These are phyloP conservation scores for Austrolebias charrua DNA, from an alignment of 2,797 vertebrate species.

Conservation along the genomic window DNA sequence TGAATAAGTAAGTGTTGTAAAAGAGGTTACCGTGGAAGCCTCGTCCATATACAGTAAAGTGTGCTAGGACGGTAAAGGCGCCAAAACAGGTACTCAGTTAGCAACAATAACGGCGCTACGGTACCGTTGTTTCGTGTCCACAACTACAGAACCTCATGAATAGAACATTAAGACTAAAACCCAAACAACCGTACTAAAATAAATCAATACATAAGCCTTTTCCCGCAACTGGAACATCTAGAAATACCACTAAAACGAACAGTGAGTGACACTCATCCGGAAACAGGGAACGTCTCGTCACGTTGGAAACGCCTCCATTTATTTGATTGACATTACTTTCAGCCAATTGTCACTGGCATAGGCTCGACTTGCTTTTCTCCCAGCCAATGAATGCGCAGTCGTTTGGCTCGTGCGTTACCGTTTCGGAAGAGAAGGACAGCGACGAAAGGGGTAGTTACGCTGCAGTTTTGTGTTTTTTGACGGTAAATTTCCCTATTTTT, in stretches of 20 bases:
- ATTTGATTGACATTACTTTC: constrained; percentile 38
- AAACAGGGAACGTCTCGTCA: background rate
- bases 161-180: background rate
- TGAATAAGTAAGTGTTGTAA: background rate
- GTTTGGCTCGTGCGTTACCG: background rate
- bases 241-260: background rate
- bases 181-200: accelerated
- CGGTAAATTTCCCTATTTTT: background rate
- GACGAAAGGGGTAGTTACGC: constrained; percentile 44
- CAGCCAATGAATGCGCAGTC: constrained; percentile 60
- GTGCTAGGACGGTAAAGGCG: constrained; percentile 46
- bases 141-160: too few relatives aligned
- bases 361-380: background rate
- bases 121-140: constrained; percentile 1
- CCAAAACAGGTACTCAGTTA: constrained; percentile 46
- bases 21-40: constrained; percentile 17
- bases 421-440: constrained; percentile 60
- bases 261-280: constrained; percentile 32
- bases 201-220: background rate
- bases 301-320: background rate
- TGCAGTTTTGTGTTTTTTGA: constrained; percentile 62
- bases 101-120: background rate
- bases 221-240: constrained; percentile 13
- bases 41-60: background rate
- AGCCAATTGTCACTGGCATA: constrained; percentile 41